Evolutionary conservation across 2,113 vertebrate genomes (phyloP).

Genomic region (Montifringilla adamsi): DNA sequence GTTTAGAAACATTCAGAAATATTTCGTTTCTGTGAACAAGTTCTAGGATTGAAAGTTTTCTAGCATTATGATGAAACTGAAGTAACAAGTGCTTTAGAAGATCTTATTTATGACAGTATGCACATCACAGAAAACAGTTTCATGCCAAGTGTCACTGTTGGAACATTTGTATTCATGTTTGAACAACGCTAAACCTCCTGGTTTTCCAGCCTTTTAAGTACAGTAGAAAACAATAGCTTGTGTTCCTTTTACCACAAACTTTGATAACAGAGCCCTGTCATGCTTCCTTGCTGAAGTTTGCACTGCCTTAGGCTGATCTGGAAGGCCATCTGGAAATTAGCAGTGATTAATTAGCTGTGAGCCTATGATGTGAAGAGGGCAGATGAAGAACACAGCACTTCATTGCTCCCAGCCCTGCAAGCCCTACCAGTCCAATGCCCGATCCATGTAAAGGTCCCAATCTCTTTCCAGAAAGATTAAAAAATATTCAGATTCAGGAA

Average conservation of each 20-base stretch:
- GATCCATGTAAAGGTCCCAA: fast-evolving
- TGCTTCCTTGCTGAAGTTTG: neutral
- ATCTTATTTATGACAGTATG: neutral
- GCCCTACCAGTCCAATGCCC: neutral
- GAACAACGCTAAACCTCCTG: neutral
- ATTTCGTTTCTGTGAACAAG: neutral
- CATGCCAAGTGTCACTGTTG: neutral
- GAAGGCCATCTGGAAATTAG: constrained; percentile 48
- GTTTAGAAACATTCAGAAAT: neutral
- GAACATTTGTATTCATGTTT: neutral
- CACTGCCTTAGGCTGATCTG: neutral
- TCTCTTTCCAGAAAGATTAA: neutral
- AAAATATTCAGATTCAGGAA: neutral
- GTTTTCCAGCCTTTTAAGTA: neutral
- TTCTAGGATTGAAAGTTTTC: neutral
- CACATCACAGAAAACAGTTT: neutral
- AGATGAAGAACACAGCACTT: neutral
- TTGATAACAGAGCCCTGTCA: neutral
- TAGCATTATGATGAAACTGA: neutral
- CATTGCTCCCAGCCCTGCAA: neutral
- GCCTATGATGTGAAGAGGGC: neutral
- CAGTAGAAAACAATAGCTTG: neutral
- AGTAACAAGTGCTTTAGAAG: neutral
- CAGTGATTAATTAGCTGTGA: constrained; percentile 36
- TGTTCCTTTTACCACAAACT: neutral